Evolutionary conservation across 2,113 vertebrate genomes (phyloP).

Genomic region (Furnarius figulus): DNA sequence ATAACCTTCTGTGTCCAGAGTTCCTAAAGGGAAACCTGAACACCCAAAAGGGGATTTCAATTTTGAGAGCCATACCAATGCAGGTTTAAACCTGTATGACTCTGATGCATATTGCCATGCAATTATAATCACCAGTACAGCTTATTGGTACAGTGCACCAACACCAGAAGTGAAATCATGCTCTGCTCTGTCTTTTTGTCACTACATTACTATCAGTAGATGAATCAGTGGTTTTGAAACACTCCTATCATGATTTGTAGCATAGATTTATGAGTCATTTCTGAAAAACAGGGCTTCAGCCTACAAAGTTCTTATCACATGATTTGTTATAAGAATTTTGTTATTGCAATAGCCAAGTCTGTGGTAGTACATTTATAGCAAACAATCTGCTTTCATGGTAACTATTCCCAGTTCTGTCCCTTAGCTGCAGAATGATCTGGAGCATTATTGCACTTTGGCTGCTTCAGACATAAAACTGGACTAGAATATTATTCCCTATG

Average conservation of each 20-base stretch:
- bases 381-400: background rate
- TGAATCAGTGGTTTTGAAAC: background rate
- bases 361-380: background rate
- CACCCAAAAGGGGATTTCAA: rapidly evolving
- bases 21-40: background rate
- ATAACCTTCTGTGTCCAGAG: background rate
- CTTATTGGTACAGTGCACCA: no score
- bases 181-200: background rate
- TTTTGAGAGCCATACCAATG: background rate
- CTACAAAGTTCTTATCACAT: background rate
- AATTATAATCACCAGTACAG: background rate
- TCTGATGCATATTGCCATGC: background rate
- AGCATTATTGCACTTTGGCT: background rate
- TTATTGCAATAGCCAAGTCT: background rate
- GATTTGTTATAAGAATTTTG: background rate
- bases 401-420: background rate
- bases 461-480: background rate
- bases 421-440: background rate
- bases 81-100: background rate
- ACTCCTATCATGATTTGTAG: background rate
- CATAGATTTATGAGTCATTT: background rate
- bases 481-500: background rate
- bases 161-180: background rate
- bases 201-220: background rate
- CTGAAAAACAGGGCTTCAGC: background rate